phyloP scores from a whole-genome alignment of 2,888 invertebrate genomes.

The Andrena camellia region DNA sequence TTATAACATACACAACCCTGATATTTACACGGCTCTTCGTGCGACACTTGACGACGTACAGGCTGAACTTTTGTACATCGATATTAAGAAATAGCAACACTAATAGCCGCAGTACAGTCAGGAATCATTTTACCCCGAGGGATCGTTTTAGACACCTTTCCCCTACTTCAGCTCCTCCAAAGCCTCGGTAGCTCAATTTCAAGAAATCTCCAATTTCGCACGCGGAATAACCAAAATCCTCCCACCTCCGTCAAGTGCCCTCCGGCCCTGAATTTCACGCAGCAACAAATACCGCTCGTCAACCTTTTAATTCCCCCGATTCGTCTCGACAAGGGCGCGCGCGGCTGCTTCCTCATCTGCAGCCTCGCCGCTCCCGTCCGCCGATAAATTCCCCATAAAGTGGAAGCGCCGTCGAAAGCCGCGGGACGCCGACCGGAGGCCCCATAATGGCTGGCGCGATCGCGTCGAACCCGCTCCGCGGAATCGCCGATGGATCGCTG shows the following conservation, averaged over 20 bases:
- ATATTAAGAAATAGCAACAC: too few relatives aligned
- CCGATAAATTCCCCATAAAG: slow-evolving; percentile 43
- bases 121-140: too few relatives aligned
- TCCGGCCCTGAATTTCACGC: slow-evolving; percentile 3
- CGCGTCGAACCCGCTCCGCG: not conserved
- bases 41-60: too few relatives aligned
- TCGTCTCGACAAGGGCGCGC: slow-evolving; percentile 25
- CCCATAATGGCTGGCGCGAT: slow-evolving; percentile 18
- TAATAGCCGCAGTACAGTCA: too few relatives aligned
- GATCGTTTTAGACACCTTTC: too few relatives aligned
- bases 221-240: too few relatives aligned
- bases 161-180: too few relatives aligned
- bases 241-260: not conserved
- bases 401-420: slow-evolving; percentile 28
- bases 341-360: not conserved
- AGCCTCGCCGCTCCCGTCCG: not conserved
- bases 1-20: too few relatives aligned
- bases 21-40: too few relatives aligned
- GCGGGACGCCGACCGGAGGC: slow-evolving; percentile 11
- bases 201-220: too few relatives aligned
- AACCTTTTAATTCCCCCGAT: slow-evolving; percentile 14
- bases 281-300: slow-evolving; percentile 18
- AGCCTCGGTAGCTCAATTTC: too few relatives aligned
- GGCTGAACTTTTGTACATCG: too few relatives aligned
- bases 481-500: slow-evolving; percentile 26